These are phyloP conservation scores for Diaprepes abbreviatus DNA, from an alignment of 2,888 invertebrate species.

Conservation along the genomic window DNA sequence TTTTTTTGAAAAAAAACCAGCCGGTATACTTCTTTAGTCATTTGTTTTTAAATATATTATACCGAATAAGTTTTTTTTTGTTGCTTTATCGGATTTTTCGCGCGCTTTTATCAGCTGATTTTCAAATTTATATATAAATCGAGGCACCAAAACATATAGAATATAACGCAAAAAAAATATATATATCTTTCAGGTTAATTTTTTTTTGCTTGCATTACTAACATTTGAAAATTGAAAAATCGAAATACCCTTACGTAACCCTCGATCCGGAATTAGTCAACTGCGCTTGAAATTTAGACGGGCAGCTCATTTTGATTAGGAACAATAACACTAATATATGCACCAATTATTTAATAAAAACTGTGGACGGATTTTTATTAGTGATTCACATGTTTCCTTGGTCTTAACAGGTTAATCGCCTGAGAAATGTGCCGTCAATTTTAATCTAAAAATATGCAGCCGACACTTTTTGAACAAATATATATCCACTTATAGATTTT, in stretches of 20 bases:
- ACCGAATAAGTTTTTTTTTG: neutral
- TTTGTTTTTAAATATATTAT: neutral
- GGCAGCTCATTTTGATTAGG: slow-evolving; percentile 26
- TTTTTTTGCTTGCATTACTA: neutral
- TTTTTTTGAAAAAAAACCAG: neutral
- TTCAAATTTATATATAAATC: neutral
- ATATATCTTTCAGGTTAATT: too few species aligned
- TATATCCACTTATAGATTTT: neutral
- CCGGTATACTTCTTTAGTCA: neutral
- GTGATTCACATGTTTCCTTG: slow-evolving; percentile 42
- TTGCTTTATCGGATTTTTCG: neutral
- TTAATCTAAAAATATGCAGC: neutral
- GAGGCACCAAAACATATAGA: neutral
- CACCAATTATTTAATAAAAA: slow-evolving; percentile 44
- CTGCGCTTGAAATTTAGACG: slow-evolving; percentile 32
- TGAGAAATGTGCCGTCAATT: slow-evolving; percentile 19
- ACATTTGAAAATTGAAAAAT: slow-evolving; percentile 45
- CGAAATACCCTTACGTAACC: slow-evolving; percentile 53
- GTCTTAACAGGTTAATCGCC: slow-evolving; percentile 20
- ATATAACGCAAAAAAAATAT: too few species aligned
- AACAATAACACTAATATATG: slow-evolving; percentile 20
- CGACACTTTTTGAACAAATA: slow-evolving; percentile 1
- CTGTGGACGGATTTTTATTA: slow-evolving; percentile 16
- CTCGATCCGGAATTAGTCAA: slow-evolving; percentile 44
- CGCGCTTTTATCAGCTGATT: slow-evolving; percentile 15